phyloP scores from a whole-genome alignment of 2,113 vertebrate genomes.

The Suricata suricatta region DNA sequence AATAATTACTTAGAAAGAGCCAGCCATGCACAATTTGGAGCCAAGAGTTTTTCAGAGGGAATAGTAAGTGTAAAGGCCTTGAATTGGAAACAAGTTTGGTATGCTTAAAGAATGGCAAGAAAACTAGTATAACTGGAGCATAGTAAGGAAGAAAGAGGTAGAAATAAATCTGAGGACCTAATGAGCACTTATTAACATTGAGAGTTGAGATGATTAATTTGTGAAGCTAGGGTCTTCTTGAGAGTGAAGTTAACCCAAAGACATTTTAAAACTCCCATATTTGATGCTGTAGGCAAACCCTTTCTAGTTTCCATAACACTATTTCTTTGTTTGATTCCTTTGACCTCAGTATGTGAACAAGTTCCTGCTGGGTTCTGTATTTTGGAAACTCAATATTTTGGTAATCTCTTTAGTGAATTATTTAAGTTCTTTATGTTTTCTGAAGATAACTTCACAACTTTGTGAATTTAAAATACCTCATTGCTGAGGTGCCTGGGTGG shows the following conservation, averaged over 20 bases:
- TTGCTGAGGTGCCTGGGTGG: not conserved
- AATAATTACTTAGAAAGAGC: not conserved
- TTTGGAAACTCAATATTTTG: not conserved
- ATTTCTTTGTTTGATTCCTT: not conserved
- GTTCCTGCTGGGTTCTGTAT: not conserved
- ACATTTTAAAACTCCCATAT: not conserved
- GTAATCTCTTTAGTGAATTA: not conserved
- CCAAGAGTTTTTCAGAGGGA: not conserved
- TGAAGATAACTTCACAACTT: not conserved
- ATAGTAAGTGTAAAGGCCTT: not conserved
- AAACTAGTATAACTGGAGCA: not conserved
- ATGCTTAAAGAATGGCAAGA: not conserved
- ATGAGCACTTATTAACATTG: not conserved
- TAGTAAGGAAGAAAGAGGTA: not conserved
- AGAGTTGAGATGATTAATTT: not conserved
- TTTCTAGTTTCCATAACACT: conserved; percentile 1
- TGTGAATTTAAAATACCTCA: conserved; percentile 32
- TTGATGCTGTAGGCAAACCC: not conserved
- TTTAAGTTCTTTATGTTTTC: conserved; percentile 4
- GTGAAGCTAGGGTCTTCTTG: not conserved
- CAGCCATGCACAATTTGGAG: not conserved
- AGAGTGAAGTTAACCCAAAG: not conserved
- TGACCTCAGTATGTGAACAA: not conserved
- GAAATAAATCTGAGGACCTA: not conserved
- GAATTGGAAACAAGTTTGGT: not conserved